Percentiles rank a stretch among this genome's conserved stretches.
These are phyloP conservation scores for Torymus auratus DNA, from an alignment of 2,888 invertebrate genomes.

Conservation along the genomic window DNA sequence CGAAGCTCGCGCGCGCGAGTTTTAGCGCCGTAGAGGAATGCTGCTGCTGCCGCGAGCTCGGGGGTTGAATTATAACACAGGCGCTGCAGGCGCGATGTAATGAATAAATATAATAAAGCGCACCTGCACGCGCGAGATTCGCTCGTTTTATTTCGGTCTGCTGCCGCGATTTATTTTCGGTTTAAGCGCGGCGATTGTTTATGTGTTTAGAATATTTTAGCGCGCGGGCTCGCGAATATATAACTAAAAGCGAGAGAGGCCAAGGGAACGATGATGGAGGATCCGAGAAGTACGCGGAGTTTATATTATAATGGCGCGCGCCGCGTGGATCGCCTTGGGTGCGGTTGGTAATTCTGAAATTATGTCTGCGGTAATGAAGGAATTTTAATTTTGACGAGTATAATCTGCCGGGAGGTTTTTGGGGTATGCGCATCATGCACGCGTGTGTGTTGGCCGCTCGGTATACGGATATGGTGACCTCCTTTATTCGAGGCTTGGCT, in stretches of 20 bases:
- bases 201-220: slow-evolving; percentile 49
- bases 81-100: slow-evolving; percentile 42
- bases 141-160: slow-evolving; percentile 36
- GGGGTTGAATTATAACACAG: slow-evolving; percentile 45
- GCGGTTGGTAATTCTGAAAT: too few relatives aligned
- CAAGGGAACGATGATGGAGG: not conserved
- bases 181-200: slow-evolving; percentile 52
- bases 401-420: too few relatives aligned
- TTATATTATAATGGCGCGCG: too few relatives aligned
- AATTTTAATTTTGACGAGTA: too few relatives aligned
- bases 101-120: slow-evolving; percentile 61
- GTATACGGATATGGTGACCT: too few relatives aligned
- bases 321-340: too few relatives aligned
- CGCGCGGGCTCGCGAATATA: not conserved
- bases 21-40: slow-evolving; percentile 7
- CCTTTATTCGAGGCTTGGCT: too few relatives aligned
- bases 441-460: too few relatives aligned
- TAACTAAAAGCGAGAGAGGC: too few relatives aligned
- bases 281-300: slow-evolving; percentile 5
- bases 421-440: too few relatives aligned
- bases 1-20: slow-evolving; percentile 8
- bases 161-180: slow-evolving; percentile 52
- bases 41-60: not conserved
- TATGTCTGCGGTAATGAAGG: too few relatives aligned
- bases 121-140: slow-evolving; percentile 53